Evolutionary conservation across 2,888 invertebrate species (phyloP), one percentile per base, ranked within the genome.

Genomic region (Drosophila algonquin): DNA sequence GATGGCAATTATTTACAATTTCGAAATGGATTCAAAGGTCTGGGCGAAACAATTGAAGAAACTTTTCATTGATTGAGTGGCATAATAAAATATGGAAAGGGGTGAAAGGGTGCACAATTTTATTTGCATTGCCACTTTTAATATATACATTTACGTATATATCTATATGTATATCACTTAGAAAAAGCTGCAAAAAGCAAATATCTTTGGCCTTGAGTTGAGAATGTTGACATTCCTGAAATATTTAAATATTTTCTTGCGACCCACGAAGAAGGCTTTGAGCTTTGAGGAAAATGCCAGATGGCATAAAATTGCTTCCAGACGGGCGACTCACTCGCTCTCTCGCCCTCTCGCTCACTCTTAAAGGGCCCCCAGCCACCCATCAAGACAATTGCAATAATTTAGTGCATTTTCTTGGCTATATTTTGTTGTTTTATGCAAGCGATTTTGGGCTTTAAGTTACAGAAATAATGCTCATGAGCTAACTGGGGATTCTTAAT

Each of bases 1-100:
- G 51, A 62, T 74, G 53, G 63, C 68, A 75, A 76, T 76, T 76
- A 76, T 75, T 76, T 75, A 72, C 76, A 76, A 63, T 62, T 67
- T 67, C 67, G 51, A 56, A 27, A 46, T 52, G 59, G 48, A 56
- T 48, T 44, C 40, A 40, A 40, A 7, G 6, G 14, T 40, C 40
- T n/a, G 40, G n/a, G 2, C n/a, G 40, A 40, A 52, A 56, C 46
- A 56, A 53, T 53, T 18, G 18, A 53, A 35, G 35, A 35, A 40
- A 7, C 12, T 18, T 18, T 46, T 46, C 46, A 46, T 46, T 18
- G 18, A 46, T 46, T 46, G 46, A 18, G 18, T 46, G 40, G 10
- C 46, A 46, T 46, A 18, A 30, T 30, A 8, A 46, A 46, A 9
- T 10, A 18, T n/a, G n/a, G 40, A 7, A 4, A 14, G 3, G 14